Evolutionary conservation across 2,113 vertebrate species (phyloP), one percentile per base, ranked within the genome.

Genomic region (Paedocypris sp.): DNA sequence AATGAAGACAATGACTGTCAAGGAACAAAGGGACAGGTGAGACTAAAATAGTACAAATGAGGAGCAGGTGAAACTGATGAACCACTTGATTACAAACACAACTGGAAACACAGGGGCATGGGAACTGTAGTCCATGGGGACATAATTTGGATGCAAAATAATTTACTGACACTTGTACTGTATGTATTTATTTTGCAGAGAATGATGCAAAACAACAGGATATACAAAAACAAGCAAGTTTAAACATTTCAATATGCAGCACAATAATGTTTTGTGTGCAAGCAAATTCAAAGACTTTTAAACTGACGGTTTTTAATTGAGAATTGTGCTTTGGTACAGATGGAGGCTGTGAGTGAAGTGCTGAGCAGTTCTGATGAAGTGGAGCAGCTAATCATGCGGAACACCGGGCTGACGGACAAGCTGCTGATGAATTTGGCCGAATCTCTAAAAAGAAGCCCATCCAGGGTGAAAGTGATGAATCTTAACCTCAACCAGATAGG

Each of bases 401-500:
- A 89, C 75, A 87, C 85, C 0, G 87, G 73, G 45, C 69, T 89
- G 63, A 87, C 85, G 0, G 85, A 88, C 19, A 79, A 84, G 12
- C 75, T 81, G 18, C 76, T 89, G 20, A 62, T 72, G 22, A 60
- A 48, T 51, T 74, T 89, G 58, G 76, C 74, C 1, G 29, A 35
- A 6, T 79, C 81, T 3, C 69, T 89, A 12, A 84, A 77, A 64
- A 75, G 49, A 51, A 88, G 85, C 61, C 63, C 7, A 12, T 88
- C 86, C 0, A 64, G 80, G 60, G 85, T 88, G 70, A 79, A 76
- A 1, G 62, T 77, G 68, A 82, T 89, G 59, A 89, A 88, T 75
- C 84, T 89, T 31, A 89, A 89, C 72, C 81, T 89, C 31, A 89
- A 89, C 72, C 78, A 77, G 66, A 79, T 89, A 0, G 80, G 87